Evolutionary conservation across 2,797 vertebrate genomes (phyloP).

Genomic region (Artibeus jamaicensis): DNA sequence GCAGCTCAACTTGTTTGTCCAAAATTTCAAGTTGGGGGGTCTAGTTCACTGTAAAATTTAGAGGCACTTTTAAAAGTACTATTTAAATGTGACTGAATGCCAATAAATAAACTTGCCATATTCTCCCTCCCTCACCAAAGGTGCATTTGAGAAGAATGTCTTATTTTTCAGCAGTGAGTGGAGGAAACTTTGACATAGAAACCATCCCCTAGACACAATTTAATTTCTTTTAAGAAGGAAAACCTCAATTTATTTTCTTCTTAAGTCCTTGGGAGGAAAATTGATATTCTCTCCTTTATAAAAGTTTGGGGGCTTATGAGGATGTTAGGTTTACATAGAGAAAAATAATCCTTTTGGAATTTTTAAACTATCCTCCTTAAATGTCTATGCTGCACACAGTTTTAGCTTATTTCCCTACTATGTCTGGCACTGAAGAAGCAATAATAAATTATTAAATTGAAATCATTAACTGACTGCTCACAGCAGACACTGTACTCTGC

Average conservation of each 20-base stretch:
- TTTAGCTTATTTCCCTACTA: slow-evolving; percentile 51
- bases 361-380: slow-evolving; percentile 33
- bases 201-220: background rate
- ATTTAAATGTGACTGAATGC: background rate
- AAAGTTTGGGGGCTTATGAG: background rate
- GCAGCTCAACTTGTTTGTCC: background rate
- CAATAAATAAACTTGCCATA: background rate
- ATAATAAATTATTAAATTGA: slow-evolving; percentile 87
- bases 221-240: background rate
- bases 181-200: background rate
- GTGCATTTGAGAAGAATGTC: background rate
- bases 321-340: background rate
- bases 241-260: background rate
- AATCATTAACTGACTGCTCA: slow-evolving; percentile 84
- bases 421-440: slow-evolving; percentile 73
- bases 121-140: background rate
- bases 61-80: background rate
- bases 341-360: background rate
- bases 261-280: background rate
- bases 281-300: background rate
- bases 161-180: background rate
- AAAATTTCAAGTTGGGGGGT: background rate
- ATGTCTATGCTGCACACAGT: background rate
- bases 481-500: slow-evolving; percentile 85
- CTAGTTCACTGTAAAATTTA: background rate